A percentile compares a stretch with the other conserved stretches of the same genome.
phyloP scores from a whole-genome alignment of 2,797 vertebrate species.

The Antennarius maculatus region DNA sequence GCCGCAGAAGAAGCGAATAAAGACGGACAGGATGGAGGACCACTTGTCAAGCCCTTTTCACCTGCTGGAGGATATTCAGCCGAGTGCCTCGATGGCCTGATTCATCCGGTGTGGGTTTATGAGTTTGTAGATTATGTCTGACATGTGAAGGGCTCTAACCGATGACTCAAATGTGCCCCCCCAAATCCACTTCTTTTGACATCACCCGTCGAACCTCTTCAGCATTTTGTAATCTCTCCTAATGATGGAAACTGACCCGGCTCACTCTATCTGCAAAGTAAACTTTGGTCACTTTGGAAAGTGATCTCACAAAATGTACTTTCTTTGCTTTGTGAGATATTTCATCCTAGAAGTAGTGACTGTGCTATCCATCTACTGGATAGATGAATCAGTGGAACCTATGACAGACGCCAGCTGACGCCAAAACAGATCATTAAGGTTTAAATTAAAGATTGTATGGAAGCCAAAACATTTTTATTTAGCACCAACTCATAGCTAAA shows the following conservation, averaged over 20 bases:
- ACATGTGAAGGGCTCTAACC: conserved; percentile 7
- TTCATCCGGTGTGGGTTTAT: conserved; percentile 14
- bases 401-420: too few species aligned
- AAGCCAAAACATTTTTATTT: too few species aligned
- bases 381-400: too few species aligned
- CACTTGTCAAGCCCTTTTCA: conserved; percentile 41
- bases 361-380: too few species aligned
- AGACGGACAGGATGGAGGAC: conserved; percentile 51
- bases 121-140: conserved; percentile 17
- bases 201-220: neutral
- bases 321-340: neutral
- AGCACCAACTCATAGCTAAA: too few species aligned
- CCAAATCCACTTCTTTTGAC: conserved; percentile 1
- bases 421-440: too few species aligned
- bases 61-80: conserved; percentile 32
- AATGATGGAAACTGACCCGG: neutral
- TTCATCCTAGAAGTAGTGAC: neutral
- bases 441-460: too few species aligned
- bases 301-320: fast-evolving
- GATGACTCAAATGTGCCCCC: neutral
- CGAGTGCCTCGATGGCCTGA: conserved; percentile 12
- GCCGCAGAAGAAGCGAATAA: conserved; percentile 46
- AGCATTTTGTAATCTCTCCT: neutral
- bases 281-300: neutral
- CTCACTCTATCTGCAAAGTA: neutral